A percentile compares a stretch with the other conserved stretches of the same genome.
Evolutionary conservation across 2,113 vertebrate genomes (phyloP).

Genomic region (Orcinus orca): DNA sequence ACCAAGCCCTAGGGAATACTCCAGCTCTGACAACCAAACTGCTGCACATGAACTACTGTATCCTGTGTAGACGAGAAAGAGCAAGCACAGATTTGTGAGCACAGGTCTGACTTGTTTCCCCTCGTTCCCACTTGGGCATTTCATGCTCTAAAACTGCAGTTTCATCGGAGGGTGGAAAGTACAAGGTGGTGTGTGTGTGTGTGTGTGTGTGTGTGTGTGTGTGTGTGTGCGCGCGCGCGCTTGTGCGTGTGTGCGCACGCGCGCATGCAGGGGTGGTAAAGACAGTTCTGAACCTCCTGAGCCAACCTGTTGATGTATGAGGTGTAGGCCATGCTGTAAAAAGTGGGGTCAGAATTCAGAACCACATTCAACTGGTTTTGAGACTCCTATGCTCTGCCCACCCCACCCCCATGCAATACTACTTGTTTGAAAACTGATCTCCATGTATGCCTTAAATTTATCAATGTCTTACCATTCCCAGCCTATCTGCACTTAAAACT

Average conservation of each 20-base stretch:
- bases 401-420: neutral
- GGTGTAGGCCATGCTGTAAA: neutral
- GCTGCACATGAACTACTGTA: neutral
- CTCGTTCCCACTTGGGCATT: neutral
- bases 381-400: neutral
- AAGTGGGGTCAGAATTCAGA: neutral
- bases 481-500: neutral
- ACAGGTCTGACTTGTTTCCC: neutral
- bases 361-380: neutral
- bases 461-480: neutral
- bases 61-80: neutral
- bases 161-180: neutral
- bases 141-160: neutral
- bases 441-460: neutral
- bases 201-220: rapidly evolving
- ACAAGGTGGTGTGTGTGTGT: neutral
- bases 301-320: neutral
- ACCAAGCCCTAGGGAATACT: neutral
- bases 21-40: neutral
- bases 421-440: neutral
- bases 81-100: neutral
- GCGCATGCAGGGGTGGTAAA: neutral
- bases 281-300: neutral
- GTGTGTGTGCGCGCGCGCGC: too few species aligned
- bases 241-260: rapidly evolving